These are phyloP conservation scores for Sclerodermus sp. DNA, from an alignment of 2,888 invertebrate species.

Conservation along the genomic window DNA sequence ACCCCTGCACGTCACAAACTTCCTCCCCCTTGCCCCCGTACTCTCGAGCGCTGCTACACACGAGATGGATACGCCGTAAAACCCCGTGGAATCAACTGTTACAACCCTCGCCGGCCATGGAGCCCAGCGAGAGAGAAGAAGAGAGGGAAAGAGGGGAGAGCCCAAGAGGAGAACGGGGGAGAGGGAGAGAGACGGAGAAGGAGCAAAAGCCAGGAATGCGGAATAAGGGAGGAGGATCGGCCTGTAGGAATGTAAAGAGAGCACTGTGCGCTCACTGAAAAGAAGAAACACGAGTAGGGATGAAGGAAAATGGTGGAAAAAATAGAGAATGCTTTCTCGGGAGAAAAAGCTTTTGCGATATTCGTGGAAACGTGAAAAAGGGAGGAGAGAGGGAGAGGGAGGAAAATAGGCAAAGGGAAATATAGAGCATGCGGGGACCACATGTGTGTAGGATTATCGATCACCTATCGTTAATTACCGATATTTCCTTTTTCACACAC, in stretches of 20 bases:
- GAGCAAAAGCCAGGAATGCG: conserved; percentile 11
- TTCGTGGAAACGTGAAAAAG: too few relatives aligned
- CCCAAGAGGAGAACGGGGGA: conserved; percentile 4
- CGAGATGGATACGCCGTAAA: conserved; percentile 44
- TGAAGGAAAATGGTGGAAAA: too few relatives aligned
- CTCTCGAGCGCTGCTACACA: conserved; percentile 14
- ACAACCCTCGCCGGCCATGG: conserved; percentile 32
- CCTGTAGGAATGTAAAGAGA: neutral
- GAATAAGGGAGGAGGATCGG: conserved; percentile 8
- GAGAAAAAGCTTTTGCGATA: too few relatives aligned
- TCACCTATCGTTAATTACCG: too few relatives aligned
- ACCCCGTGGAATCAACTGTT: conserved; percentile 37
- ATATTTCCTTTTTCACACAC: too few relatives aligned
- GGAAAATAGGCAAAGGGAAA: too few relatives aligned
- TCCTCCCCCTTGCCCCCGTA: conserved; percentile 14
- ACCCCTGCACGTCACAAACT: conserved; percentile 36
- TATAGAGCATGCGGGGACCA: too few relatives aligned
- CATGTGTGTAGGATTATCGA: too few relatives aligned
- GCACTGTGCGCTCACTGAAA: too few relatives aligned
- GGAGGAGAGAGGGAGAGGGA: too few relatives aligned
- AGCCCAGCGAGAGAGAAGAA: conserved; percentile 2
- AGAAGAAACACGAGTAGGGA: too few relatives aligned
- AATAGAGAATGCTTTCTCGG: too few relatives aligned
- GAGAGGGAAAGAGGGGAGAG: conserved; percentile 8
- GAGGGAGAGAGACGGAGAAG: conserved; percentile 8